A percentile compares a stretch with the other conserved stretches of the same genome.
These are phyloP conservation scores for Gambusia affinis DNA, from an alignment of 2,113 vertebrate genomes.

Conservation along the genomic window DNA sequence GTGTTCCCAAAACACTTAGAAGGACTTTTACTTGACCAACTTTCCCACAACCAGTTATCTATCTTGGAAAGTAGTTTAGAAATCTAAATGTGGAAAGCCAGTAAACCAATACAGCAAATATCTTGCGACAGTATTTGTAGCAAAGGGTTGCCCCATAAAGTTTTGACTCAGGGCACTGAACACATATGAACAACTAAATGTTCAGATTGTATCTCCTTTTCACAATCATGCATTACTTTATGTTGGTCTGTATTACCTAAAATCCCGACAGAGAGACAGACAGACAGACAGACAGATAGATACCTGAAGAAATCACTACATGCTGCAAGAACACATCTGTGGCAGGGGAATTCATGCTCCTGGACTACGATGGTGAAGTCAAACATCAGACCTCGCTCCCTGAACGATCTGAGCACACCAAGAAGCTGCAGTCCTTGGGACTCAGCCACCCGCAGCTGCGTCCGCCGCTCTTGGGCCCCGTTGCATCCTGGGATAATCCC, in stretches of 20 bases:
- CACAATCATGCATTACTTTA: too few species aligned
- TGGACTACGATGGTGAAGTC: conserved; percentile 92
- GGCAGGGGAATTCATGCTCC: conserved; percentile 88
- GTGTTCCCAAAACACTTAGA: neutral
- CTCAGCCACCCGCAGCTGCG: conserved; percentile 84
- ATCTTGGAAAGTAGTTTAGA: too few species aligned
- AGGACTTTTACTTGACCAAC: neutral
- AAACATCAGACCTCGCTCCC: conserved; percentile 89
- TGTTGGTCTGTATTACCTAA: too few species aligned
- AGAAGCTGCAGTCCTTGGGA: conserved; percentile 91
- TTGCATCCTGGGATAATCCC: conserved; percentile 73
- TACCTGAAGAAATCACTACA: conserved; percentile 99
- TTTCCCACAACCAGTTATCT: too few species aligned
- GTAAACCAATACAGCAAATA: too few species aligned
- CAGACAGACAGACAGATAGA: conserved; percentile 11
- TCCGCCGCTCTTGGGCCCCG: conserved; percentile 80
- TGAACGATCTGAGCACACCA: conserved; percentile 86
- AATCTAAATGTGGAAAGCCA: too few species aligned
- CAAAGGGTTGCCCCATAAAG: too few species aligned
- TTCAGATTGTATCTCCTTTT: too few species aligned
- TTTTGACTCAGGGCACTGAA: too few species aligned
- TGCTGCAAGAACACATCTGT: conserved; percentile 94
- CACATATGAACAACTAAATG: too few species aligned
- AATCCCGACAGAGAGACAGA: neutral
- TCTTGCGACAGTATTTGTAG: too few species aligned